Base-by-base conservation (phyloP, 2,113 vertebrate genomes). In the cat (Felis catus) region DNA sequence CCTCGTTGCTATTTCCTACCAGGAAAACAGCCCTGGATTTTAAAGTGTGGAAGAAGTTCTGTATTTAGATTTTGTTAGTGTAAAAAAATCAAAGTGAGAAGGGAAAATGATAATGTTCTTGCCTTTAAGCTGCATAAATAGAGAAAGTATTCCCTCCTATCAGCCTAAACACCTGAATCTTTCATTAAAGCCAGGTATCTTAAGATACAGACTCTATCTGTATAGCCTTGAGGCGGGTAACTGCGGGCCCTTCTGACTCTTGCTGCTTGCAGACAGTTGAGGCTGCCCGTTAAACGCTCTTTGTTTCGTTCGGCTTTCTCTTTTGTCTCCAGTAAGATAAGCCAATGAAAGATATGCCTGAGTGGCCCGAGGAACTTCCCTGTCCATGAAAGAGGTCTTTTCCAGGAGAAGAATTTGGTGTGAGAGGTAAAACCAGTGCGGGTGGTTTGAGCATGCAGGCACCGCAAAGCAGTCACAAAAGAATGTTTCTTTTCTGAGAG, bases 41-140 rank as follows among this genome's bases (percentile, higher is more conserved):
- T 36, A 89, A 92, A 66, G n/a, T 85, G 19, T 55, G 92, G 68
- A 51, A 71, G 51, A 97, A 92, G 71, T 71, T 82, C 36, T 94
- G 19, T 29, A 80, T 89, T 84, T 94, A 80, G 27, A 93, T 93
- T 95, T 95, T 45, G 15, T 86, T 86, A 86, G 29, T 76, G 14
- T 86, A 45, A 84, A 70, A 76, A 96, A 89, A 41, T 73, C 25
- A 85, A 39, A 86, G 25, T 78, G 73, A 89, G 65, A 90, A 65
- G 21, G 61, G 21, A 61, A 85, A 53, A 83, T 96, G 45, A 65
- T 79, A 18, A 84, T 88, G 84, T 81, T n/a, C 41, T 76, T 89
- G 41, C 41, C 55, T 94, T 95, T 84, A 89, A 73, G 15, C 29
- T 94, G 1, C 51, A 1, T 86, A n/a, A 92, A 9, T 92, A 33